Evolutionary conservation across 2,113 vertebrate species (phyloP).

Genomic region (Clarias gariepinus): DNA sequence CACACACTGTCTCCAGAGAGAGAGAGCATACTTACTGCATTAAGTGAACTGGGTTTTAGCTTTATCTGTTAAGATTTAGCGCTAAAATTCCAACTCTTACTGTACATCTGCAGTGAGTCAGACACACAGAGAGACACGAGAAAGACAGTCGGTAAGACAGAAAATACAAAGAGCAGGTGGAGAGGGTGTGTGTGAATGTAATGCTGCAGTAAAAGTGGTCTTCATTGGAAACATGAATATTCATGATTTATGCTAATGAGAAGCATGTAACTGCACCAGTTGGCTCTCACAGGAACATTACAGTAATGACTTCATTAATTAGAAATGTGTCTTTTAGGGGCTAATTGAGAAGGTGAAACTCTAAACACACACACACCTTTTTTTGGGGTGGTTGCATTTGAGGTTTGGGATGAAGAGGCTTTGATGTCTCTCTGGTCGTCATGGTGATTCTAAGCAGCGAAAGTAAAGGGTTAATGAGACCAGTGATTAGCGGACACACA

Average conservation of each 20-base stretch:
- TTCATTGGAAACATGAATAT: slow-evolving; percentile 99
- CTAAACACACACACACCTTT: background rate
- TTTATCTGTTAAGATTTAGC: background rate
- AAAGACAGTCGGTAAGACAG: background rate
- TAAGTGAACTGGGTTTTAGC: background rate
- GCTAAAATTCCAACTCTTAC: background rate
- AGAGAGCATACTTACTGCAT: background rate
- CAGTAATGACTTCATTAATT: slow-evolving; percentile 99
- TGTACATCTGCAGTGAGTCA: background rate
- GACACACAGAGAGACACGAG: background rate
- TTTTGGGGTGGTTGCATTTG: background rate
- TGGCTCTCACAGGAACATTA: slow-evolving; percentile 74
- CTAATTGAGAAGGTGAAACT: slow-evolving; percentile 22
- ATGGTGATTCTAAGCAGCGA: slow-evolving; percentile 20
- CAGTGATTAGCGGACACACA: slow-evolving; percentile 15
- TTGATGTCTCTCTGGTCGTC: background rate
- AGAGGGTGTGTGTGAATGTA: background rate
- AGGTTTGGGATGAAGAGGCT: background rate
- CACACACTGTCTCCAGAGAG: background rate
- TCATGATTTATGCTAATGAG: slow-evolving; percentile 98
- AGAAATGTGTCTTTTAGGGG: slow-evolving; percentile 1
- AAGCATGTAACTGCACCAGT: background rate
- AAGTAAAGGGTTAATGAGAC: slow-evolving; percentile 21
- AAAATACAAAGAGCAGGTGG: background rate
- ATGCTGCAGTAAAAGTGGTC: slow-evolving; percentile 98